A percentile compares a stretch with the other conserved stretches of the same genome.
Evolutionary conservation across 2,888 invertebrate genomes (phyloP).

Genomic region (Euphydryas editha): DNA sequence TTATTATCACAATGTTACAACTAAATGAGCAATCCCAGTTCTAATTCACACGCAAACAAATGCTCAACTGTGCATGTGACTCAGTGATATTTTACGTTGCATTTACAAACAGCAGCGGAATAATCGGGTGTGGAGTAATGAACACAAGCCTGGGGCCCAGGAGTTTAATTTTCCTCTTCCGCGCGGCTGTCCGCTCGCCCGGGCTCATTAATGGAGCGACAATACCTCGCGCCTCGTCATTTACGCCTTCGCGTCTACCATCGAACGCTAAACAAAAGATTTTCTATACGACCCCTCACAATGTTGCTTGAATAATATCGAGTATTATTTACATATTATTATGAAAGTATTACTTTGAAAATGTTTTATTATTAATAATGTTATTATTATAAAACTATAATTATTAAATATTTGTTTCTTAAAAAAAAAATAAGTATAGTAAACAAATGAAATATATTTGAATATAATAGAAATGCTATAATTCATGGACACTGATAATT

Average conservation of each 20-base stretch:
- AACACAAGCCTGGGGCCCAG: conserved; percentile 77
- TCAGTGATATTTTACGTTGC: conserved; percentile 61
- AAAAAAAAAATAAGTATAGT: background rate
- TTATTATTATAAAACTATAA: too few species aligned
- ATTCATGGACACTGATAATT: background rate
- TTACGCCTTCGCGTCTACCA: conserved; percentile 52
- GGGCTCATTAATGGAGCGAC: conserved; percentile 77
- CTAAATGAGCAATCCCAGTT: conserved; percentile 37
- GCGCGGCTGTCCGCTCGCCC: conserved; percentile 67
- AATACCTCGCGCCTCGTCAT: conserved; percentile 78
- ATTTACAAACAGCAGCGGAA: conserved; percentile 65
- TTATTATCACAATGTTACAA: conserved; percentile 12
- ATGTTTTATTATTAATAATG: too few species aligned
- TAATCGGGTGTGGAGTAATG: conserved; percentile 78
- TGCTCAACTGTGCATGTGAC: conserved; percentile 27
- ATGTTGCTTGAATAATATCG: conserved; percentile 17
- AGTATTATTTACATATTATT: conserved; percentile 12
- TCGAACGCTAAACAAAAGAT: conserved; percentile 57
- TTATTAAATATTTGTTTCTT: too few species aligned
- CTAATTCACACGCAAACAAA: conserved; percentile 37
- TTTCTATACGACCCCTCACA: conserved; percentile 40
- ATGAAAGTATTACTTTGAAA: too few species aligned
- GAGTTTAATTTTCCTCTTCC: conserved; percentile 84
- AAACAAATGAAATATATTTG: background rate
- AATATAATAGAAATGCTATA: background rate